A percentile compares a stretch with the other conserved stretches of the same genome.
Evolutionary conservation across 2,113 vertebrate species (phyloP).

Genomic region (Oncorhynchus tshawytscha): DNA sequence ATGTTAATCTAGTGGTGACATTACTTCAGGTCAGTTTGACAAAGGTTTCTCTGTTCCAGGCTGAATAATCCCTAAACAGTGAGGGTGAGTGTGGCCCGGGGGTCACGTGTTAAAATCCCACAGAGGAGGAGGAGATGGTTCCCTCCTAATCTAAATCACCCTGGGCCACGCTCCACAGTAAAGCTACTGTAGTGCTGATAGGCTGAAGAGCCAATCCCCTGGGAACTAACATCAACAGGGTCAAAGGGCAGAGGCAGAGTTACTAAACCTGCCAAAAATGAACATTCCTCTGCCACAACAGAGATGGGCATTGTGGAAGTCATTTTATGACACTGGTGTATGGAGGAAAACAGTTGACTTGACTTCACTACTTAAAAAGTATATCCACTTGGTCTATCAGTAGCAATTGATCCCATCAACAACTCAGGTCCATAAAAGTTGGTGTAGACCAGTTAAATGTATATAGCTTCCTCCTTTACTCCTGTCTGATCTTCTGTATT

Average conservation of each 20-base stretch:
- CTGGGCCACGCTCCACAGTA: conserved; percentile 4
- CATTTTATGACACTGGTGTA: neutral
- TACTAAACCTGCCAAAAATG: neutral
- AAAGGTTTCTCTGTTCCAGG: conserved; percentile 63
- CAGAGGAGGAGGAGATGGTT: neutral
- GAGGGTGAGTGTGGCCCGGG: conserved; percentile 20
- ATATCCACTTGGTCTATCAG: too few relatives aligned
- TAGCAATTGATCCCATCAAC: too few relatives aligned
- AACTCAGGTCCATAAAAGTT: too few relatives aligned
- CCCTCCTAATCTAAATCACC: conserved; percentile 15
- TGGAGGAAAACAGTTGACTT: conserved; percentile 3
- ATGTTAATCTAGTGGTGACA: conserved; percentile 33
- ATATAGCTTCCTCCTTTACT: neutral
- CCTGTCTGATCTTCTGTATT: neutral
- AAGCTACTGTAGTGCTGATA: neutral
- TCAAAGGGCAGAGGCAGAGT: too few relatives aligned
- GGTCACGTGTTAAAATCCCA: neutral
- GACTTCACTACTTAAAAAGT: too few relatives aligned
- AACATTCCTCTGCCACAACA: neutral
- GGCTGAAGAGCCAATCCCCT: neutral
- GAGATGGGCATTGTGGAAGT: neutral
- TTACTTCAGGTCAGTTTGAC: conserved; percentile 38
- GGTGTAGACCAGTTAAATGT: too few relatives aligned
- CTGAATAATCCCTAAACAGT: conserved; percentile 52
- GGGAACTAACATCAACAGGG: too few relatives aligned